These are phyloP conservation scores for Trypoxylon attenuatum DNA, from an alignment of 2,888 invertebrate genomes.

Conservation along the genomic window DNA sequence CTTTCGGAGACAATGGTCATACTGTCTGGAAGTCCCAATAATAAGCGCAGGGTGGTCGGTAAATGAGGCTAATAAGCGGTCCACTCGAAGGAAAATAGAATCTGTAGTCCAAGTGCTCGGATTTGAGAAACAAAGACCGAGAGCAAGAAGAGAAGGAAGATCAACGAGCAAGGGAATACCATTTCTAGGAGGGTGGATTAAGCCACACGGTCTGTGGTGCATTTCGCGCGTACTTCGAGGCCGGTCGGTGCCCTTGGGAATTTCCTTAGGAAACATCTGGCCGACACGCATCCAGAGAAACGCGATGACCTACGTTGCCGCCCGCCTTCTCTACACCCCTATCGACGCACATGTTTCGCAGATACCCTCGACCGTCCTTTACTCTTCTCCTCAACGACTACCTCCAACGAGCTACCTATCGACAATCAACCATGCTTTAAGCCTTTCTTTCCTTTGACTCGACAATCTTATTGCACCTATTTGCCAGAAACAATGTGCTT, in stretches of 20 bases:
- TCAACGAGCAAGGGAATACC: background rate
- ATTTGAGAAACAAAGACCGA: background rate
- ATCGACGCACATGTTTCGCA: conserved; percentile 70
- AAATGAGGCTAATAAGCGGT: background rate
- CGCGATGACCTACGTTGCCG: conserved; percentile 27
- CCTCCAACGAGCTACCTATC: too few species aligned
- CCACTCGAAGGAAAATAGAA: background rate
- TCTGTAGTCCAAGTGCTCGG: background rate
- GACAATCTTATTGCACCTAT: too few species aligned
- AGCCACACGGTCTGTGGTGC: conserved; percentile 1
- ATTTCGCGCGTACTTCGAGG: conserved; percentile 18
- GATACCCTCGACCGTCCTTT: conserved; percentile 52
- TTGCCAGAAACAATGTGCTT: too few species aligned
- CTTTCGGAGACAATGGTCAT: background rate
- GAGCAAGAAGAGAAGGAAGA: background rate
- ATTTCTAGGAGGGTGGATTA: background rate
- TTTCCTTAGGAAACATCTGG: conserved; percentile 68
- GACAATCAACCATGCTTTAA: too few species aligned
- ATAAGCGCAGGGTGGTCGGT: background rate
- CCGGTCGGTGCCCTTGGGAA: conserved; percentile 58
- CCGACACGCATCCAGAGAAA: conserved; percentile 56
- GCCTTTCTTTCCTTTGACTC: too few species aligned
- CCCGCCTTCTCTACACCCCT: conserved; percentile 57
- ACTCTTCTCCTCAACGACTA: background rate
- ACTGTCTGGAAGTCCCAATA: background rate